Percentiles rank a stretch among this genome's conserved stretches.
Conservation (phyloP, 1,140 invertebrate species). For the Cheumatopsyche charites region DNA sequence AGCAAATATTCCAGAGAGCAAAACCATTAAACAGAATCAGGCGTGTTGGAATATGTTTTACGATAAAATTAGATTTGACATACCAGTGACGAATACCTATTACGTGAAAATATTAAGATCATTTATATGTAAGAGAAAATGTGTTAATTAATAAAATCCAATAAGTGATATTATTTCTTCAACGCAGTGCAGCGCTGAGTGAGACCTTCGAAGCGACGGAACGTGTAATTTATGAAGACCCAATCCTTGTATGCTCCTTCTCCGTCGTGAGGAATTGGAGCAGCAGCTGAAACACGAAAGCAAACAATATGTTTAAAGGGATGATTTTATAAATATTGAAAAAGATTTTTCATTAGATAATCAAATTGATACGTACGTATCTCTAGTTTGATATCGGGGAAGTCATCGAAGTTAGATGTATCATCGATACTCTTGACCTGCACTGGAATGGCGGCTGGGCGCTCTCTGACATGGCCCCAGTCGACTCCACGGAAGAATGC, state of each 20-base stretch:
- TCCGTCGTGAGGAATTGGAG: slow-evolving; percentile 80
- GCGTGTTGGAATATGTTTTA: too few relatives aligned
- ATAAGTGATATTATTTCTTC: slow-evolving; percentile 66
- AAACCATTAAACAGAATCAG: too few relatives aligned
- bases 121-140: too few relatives aligned
- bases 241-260: slow-evolving; percentile 94
- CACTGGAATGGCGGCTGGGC: slow-evolving; percentile 96
- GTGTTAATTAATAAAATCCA: too few relatives aligned
- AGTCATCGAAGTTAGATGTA: slow-evolving; percentile 99
- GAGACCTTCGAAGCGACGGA: slow-evolving; percentile 97
- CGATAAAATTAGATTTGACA: too few relatives aligned
- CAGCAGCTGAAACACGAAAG: slow-evolving; percentile 74
- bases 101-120: too few relatives aligned
- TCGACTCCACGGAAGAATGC: slow-evolving; percentile 92
- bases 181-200: slow-evolving; percentile 84
- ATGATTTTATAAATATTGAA: slow-evolving; percentile 25
- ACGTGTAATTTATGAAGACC: slow-evolving; percentile 99
- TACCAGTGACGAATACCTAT: too few relatives aligned
- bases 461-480: slow-evolving; percentile 95
- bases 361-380: slow-evolving; percentile 80
- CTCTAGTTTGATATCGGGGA: slow-evolving; percentile 98
- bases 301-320: slow-evolving; percentile 24
- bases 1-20: too few relatives aligned
- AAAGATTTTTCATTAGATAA: too few relatives aligned
- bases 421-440: slow-evolving; percentile 94